These are phyloP conservation scores for Cecropterus lyciades DNA, from an alignment of 1,140 invertebrate genomes.

Conservation along the genomic window DNA sequence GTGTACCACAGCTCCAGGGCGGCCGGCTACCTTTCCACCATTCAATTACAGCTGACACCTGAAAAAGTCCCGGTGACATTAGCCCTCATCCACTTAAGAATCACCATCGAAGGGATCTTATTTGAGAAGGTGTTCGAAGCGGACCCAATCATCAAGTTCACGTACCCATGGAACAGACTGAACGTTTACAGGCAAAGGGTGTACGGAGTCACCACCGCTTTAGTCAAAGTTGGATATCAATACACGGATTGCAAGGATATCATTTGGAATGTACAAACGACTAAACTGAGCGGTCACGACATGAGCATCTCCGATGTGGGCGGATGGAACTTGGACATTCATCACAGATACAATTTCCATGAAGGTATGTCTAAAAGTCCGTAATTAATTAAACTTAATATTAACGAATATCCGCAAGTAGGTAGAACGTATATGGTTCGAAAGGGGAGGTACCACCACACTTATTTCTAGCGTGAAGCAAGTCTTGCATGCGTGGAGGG, in stretches of 20 bases:
- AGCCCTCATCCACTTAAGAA: conserved; percentile 94
- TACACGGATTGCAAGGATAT: conserved; percentile 96
- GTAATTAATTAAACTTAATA: conserved; percentile 10
- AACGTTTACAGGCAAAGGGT: conserved; percentile 99
- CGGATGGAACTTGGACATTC: conserved; percentile 98
- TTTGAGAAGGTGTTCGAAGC: conserved; percentile 98
- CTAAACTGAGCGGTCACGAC: conserved; percentile 97
- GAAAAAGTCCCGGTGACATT: conserved; percentile 92
- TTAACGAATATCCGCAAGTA: too few relatives aligned
- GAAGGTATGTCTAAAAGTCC: conserved; percentile 88
- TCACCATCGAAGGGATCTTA: conserved; percentile 96
- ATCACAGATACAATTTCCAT: conserved; percentile 98
- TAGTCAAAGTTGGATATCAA: conserved; percentile 98
- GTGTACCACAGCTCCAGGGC: conserved; percentile 97
- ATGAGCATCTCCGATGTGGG: conserved; percentile 98
- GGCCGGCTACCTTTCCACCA: conserved; percentile 96
- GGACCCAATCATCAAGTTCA: conserved; percentile 97
- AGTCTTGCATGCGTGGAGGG: too few relatives aligned
- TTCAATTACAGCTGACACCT: conserved; percentile 96
- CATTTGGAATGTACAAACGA: conserved; percentile 98
- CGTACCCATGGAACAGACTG: conserved; percentile 97
- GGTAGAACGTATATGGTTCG: too few relatives aligned
- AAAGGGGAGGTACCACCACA: too few relatives aligned
- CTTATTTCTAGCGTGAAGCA: too few relatives aligned
- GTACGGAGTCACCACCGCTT: conserved; percentile 94